phyloP scores from a whole-genome alignment of 2,113 vertebrate species.

The Cavia porcellus region DNA sequence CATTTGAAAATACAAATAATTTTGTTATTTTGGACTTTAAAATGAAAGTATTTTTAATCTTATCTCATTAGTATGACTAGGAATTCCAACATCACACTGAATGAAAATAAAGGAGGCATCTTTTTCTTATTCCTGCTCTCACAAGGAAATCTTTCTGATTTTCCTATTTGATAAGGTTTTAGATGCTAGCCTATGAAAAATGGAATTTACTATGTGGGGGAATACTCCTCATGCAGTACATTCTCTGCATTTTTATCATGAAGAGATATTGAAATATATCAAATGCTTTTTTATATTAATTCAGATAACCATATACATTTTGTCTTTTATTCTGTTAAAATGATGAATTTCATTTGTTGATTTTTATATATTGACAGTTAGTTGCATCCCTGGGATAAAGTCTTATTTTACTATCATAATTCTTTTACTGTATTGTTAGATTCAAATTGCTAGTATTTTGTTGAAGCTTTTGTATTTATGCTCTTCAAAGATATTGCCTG shows the following conservation, averaged over 20 bases:
- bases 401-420: not conserved
- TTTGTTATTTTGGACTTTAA: not conserved
- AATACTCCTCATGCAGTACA: not conserved
- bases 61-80: not conserved
- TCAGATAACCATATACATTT: not conserved
- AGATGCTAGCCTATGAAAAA: not conserved
- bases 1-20: not conserved
- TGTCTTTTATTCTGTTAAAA: not conserved
- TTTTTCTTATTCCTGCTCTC: not conserved
- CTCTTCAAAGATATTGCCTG: not conserved
- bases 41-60: not conserved
- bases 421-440: not conserved
- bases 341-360: not conserved
- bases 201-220: not conserved
- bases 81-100: not conserved
- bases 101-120: not conserved
- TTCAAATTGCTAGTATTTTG: not conserved
- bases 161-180: not conserved
- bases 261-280: not conserved
- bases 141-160: not conserved
- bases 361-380: not conserved
- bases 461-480: not conserved
- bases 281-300: not conserved
- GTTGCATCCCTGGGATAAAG: not conserved
- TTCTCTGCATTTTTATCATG: not conserved